These are phyloP conservation scores for Heterohyrax brucei DNA, from an alignment of 2,797 vertebrate species.

Conservation along the genomic window DNA sequence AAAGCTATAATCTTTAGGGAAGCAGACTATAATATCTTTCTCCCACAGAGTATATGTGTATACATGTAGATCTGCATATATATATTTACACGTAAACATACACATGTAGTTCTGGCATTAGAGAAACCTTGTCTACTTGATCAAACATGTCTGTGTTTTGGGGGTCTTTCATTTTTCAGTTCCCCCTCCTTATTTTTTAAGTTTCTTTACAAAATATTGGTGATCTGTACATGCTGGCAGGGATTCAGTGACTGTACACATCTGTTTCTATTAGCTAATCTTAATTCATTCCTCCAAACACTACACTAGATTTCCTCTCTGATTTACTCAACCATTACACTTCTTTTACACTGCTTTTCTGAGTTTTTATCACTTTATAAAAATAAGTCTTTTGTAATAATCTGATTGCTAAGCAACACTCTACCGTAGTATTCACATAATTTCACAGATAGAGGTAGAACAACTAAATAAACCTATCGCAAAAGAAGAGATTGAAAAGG, in stretches of 20 bases:
- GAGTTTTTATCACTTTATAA: constrained; percentile 45
- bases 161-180: neutral
- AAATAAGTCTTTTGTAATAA: constrained; percentile 55
- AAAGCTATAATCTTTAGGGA: too few species aligned
- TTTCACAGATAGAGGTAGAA: too few species aligned
- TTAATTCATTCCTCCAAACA: neutral
- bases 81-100: too few species aligned
- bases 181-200: neutral
- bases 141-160: neutral
- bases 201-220: constrained; percentile 17
- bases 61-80: too few species aligned
- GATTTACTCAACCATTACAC: neutral
- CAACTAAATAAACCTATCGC: too few species aligned
- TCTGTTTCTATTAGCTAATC: neutral
- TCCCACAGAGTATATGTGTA: too few species aligned
- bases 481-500: too few species aligned
- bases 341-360: constrained; percentile 23
- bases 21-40: too few species aligned
- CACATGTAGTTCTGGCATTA: neutral
- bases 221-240: neutral
- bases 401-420: neutral
- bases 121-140: neutral
- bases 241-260: neutral
- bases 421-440: neutral
- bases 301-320: neutral